These are phyloP conservation scores for Castor canadensis DNA, from an alignment of 2,113 vertebrate species.

Conservation along the genomic window DNA sequence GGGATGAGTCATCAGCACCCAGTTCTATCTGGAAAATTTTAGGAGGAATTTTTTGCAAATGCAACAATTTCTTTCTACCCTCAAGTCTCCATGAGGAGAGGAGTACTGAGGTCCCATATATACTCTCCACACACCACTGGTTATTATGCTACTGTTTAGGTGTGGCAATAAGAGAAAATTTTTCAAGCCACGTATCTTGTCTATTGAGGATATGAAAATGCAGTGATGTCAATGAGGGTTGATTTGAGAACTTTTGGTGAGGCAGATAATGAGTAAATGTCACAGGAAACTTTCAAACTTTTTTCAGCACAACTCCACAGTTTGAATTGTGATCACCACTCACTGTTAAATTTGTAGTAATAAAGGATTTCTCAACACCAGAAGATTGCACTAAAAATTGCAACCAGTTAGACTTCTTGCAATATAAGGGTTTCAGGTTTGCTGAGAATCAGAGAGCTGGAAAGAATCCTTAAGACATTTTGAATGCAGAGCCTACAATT, in stretches of 20 bases:
- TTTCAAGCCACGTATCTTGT: neutral
- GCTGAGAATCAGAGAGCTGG: neutral
- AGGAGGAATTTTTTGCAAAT: neutral
- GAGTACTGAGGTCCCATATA: fast-evolving
- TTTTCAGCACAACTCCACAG: neutral
- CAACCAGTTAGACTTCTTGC: neutral
- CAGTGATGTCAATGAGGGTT: conserved; percentile 58
- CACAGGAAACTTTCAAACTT: neutral
- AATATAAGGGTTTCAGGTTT: neutral
- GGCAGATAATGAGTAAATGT: conserved; percentile 56
- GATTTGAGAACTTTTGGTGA: neutral
- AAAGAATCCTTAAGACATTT: neutral
- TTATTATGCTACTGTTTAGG: fast-evolving
- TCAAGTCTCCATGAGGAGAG: neutral
- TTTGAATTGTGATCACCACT: neutral
- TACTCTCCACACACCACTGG: neutral
- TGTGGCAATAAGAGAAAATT: neutral
- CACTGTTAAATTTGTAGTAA: neutral
- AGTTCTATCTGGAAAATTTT: neutral
- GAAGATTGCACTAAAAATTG: neutral
- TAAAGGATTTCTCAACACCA: neutral
- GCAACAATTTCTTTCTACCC: neutral
- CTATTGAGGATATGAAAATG: conserved; percentile 74
- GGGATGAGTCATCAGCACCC: too few species aligned
- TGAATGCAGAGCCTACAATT: neutral